These are phyloP conservation scores for Rhopilema esculentum DNA, from an alignment of 30 jellyfish, hydroid and myxozoan genomes.

Conservation along the genomic window DNA sequence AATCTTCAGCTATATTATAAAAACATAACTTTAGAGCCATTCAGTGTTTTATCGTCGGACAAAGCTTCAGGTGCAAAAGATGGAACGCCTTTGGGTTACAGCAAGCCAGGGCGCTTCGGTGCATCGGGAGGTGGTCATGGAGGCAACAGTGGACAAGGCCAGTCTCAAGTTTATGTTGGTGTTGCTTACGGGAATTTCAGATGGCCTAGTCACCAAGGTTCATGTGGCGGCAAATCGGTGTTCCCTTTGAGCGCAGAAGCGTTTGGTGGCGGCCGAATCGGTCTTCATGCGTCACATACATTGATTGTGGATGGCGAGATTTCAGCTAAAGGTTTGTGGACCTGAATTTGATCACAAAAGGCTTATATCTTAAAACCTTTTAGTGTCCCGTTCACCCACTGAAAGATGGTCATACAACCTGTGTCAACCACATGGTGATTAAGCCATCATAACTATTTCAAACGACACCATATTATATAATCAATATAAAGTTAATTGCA, in stretches of 20 bases:
- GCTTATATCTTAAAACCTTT: no score
- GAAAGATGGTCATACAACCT: no score
- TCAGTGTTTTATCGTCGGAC: constrained; percentile 56
- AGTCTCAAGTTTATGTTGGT: constrained; percentile 50
- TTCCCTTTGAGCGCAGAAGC: constrained; percentile 47
- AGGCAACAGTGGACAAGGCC: constrained; percentile 73
- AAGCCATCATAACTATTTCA: no score
- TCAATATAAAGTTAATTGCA: no score
- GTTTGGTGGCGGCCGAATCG: constrained; percentile 64
- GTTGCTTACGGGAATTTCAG: constrained; percentile 65
- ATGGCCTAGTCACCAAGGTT: constrained; percentile 63
- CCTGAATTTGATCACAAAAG: no score
- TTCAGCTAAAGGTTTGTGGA: constrained; percentile 44
- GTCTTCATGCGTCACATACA: constrained; percentile 55
- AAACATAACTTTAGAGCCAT: constrained; percentile 68
- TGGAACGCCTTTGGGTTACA: constrained; percentile 27
- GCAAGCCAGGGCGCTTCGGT: constrained; percentile 13
- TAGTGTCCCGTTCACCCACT: no score
- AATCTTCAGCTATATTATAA: constrained; percentile 50
- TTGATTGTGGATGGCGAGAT: constrained; percentile 58
- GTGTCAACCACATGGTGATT: no score
- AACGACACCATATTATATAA: no score
- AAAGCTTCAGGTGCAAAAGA: constrained; percentile 21
- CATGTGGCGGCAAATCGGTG: constrained; percentile 59
- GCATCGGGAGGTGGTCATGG: constrained; percentile 76